phyloP scores from a whole-genome alignment of 2,888 invertebrate species.

The Chesias legatella region DNA sequence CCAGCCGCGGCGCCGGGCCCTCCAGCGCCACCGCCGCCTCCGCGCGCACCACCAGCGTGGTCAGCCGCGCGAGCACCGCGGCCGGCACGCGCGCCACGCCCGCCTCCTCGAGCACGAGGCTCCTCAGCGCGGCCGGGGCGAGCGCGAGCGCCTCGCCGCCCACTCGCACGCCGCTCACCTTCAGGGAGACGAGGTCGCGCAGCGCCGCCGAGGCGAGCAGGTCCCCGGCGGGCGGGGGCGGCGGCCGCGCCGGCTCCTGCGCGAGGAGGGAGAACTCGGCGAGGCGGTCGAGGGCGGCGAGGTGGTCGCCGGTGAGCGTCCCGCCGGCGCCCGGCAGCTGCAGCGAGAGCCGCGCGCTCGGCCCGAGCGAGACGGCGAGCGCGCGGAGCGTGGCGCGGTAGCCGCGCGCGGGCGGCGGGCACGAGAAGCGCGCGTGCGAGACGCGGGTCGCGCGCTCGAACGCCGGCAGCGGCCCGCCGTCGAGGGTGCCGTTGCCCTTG shows the following conservation, averaged over 20 bases:
- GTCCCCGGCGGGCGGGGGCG: conserved; percentile 10
- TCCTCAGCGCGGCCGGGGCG: conserved; percentile 2
- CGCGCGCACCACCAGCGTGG: conserved; percentile 24
- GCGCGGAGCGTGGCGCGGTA: conserved; percentile 11
- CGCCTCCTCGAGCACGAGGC: conserved; percentile 9
- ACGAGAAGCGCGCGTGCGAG: not conserved
- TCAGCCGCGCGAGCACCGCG: conserved; percentile 3
- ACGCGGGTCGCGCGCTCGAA: not conserved
- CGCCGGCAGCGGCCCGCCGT: not conserved
- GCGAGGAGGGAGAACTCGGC: conserved; percentile 1
- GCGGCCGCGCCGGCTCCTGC: conserved; percentile 19
- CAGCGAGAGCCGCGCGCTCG: not conserved
- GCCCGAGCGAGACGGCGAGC: conserved; percentile 15
- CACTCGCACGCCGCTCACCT: conserved; percentile 5
- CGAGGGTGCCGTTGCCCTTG: not conserved
- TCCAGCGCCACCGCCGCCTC: conserved; percentile 11
- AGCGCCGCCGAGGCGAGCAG: conserved; percentile 6
- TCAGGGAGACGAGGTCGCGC: not conserved
- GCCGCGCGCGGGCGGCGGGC: conserved; percentile 1
- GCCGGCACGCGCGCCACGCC: conserved; percentile 7
- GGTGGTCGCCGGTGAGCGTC: conserved; percentile 12
- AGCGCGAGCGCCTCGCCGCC: conserved; percentile 2
- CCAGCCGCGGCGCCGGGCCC: conserved; percentile 18
- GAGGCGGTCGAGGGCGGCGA: conserved; percentile 16
- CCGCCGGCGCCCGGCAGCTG: conserved; percentile 4